Conservation (phyloP, 2,888 invertebrate species). For the Eulithis testata region DNA sequence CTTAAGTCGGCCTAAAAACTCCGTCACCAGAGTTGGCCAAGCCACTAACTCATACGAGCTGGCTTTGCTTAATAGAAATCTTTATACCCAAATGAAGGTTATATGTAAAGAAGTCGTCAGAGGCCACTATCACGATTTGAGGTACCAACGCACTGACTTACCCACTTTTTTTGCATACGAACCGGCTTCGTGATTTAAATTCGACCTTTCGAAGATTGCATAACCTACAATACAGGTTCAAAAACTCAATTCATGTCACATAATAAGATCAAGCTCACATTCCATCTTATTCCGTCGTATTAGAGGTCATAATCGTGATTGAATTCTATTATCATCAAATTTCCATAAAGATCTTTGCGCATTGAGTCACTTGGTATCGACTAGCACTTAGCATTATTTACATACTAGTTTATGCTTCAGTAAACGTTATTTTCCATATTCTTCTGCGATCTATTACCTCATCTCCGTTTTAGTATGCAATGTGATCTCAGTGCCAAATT, state of each 20-base stretch:
- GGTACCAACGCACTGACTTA: background rate
- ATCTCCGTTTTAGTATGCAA: too few relatives aligned
- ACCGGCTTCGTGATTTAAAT: background rate
- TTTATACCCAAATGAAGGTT: too few relatives aligned
- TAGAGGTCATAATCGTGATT: constrained; percentile 25
- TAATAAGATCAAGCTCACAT: constrained; percentile 21
- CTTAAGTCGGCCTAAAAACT: too few relatives aligned
- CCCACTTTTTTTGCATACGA: background rate
- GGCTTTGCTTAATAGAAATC: too few relatives aligned
- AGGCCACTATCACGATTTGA: background rate
- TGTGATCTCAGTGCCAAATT: too few relatives aligned
- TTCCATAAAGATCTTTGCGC: constrained; percentile 21
- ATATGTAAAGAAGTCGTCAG: too few relatives aligned
- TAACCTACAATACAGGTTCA: constrained; percentile 23
- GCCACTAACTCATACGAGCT: too few relatives aligned
- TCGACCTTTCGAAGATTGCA: constrained; percentile 11
- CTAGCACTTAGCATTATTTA: background rate
- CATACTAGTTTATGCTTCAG: too few relatives aligned
- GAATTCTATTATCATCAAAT: constrained; percentile 25
- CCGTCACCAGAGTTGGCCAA: too few relatives aligned
- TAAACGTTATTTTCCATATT: too few relatives aligned
- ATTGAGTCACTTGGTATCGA: constrained; percentile 15
- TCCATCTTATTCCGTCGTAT: constrained; percentile 18
- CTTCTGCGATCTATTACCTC: too few relatives aligned
- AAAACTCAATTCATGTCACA: constrained; percentile 30